These are phyloP conservation scores for Perca fluviatilis DNA, from an alignment of 2,113 vertebrate genomes.

Conservation along the genomic window DNA sequence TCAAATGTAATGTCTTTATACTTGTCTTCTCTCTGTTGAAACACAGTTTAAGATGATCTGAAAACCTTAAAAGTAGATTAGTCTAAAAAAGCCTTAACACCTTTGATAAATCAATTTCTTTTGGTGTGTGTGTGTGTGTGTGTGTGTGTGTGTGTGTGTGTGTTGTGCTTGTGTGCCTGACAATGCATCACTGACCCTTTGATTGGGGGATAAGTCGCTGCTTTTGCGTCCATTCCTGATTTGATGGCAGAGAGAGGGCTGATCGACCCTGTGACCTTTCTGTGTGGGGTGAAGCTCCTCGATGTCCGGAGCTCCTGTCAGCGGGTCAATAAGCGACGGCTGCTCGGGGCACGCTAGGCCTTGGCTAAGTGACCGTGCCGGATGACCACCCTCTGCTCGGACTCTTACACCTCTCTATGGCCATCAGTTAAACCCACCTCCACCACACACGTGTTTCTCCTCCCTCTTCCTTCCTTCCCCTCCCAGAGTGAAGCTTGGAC, in stretches of 20 bases:
- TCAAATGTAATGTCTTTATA: slow-evolving; percentile 38
- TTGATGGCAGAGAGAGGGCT: slow-evolving; percentile 90
- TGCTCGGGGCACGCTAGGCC: slow-evolving; percentile 90
- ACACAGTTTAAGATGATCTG: slow-evolving; percentile 10
- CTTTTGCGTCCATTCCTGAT: slow-evolving; percentile 91
- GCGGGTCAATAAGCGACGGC: slow-evolving; percentile 95
- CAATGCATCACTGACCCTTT: slow-evolving; percentile 76
- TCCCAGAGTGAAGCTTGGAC: slow-evolving; percentile 85
- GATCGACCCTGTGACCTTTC: slow-evolving; percentile 94
- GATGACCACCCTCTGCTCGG: slow-evolving; percentile 76
- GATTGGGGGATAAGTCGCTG: slow-evolving; percentile 85
- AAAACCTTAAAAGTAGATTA: slow-evolving; percentile 61
- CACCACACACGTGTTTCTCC: slow-evolving; percentile 13
- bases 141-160: slow-evolving; percentile 3
- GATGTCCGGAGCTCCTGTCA: slow-evolving; percentile 85
- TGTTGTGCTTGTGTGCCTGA: slow-evolving; percentile 35
- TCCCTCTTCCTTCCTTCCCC: slow-evolving; percentile 79
- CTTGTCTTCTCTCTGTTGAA: slow-evolving; percentile 25
- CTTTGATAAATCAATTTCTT: slow-evolving; percentile 82
- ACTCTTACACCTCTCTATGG: slow-evolving; percentile 47
- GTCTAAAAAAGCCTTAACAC: slow-evolving; percentile 41
- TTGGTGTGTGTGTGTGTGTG: slow-evolving; percentile 56
- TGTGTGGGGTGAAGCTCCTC: slow-evolving; percentile 87
- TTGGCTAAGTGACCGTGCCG: slow-evolving; percentile 88
- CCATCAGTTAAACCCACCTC: slow-evolving; percentile 60